Conservation (phyloP, 2,113 vertebrate species). For the Lasiurus cinereus region DNA sequence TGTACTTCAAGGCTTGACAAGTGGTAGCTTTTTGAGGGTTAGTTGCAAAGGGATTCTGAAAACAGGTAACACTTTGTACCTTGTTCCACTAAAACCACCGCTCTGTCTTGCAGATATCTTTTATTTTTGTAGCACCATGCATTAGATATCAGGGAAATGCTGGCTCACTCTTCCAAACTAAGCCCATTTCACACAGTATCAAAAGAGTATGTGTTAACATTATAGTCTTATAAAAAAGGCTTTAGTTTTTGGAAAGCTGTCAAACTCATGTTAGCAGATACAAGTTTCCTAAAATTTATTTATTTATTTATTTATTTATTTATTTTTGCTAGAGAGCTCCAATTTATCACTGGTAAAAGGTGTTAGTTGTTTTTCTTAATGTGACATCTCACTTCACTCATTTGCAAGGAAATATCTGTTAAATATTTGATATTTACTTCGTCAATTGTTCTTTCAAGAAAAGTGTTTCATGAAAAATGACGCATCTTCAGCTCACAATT, state of each 20-base stretch:
- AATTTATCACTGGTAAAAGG: not conserved
- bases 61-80: not conserved
- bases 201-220: not conserved
- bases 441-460: not conserved
- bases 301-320: not conserved
- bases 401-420: slow-evolving; percentile 17
- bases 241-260: not conserved
- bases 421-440: not conserved
- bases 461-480: slow-evolving; percentile 1
- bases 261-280: not conserved
- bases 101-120: not conserved
- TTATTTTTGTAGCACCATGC: not conserved
- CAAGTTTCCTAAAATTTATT: not conserved
- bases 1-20: not conserved
- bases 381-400: not conserved
- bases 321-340: not conserved
- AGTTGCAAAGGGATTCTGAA: not conserved
- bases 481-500: too few species aligned
- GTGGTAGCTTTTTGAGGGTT: not conserved
- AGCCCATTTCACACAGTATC: not conserved
- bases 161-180: not conserved
- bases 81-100: not conserved
- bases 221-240: not conserved
- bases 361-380: slow-evolving; percentile 25
- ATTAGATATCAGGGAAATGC: not conserved